A percentile compares a stretch with the other conserved stretches of the same genome.
These are phyloP conservation scores for Ibycter americanus DNA, from an alignment of 2,797 vertebrate genomes.

Conservation along the genomic window DNA sequence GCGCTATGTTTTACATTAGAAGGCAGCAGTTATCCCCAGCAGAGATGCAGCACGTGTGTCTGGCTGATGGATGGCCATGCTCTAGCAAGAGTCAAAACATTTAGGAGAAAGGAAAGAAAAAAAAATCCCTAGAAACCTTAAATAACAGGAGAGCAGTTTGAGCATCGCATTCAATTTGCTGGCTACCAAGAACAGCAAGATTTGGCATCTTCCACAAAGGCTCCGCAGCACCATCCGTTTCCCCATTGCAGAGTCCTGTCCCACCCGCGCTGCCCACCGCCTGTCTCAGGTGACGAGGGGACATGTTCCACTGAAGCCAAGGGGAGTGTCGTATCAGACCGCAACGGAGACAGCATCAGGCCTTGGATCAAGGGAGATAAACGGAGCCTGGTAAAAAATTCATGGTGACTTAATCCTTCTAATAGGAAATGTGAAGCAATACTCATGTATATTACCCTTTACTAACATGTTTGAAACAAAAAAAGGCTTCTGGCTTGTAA, in stretches of 20 bases:
- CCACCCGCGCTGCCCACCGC: neutral
- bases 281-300: rapidly evolving
- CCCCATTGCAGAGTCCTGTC: neutral
- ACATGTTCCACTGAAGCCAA: neutral
- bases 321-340: neutral
- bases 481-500: neutral
- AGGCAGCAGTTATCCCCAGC: constrained; percentile 36
- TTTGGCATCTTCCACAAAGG: neutral
- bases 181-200: neutral
- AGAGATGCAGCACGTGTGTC: constrained; percentile 17
- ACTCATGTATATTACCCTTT: neutral
- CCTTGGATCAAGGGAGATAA: neutral
- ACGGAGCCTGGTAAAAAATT: neutral
- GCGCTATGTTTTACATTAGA: constrained; percentile 23
- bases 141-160: neutral
- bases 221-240: neutral
- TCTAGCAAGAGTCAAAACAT: neutral
- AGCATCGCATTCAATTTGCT: neutral
- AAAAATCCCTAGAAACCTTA: neutral
- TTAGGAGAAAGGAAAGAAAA: neutral
- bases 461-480: neutral
- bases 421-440: neutral
- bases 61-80: constrained; percentile 41
- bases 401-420: neutral
- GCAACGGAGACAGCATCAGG: neutral